Evolutionary conservation across 53 echinoderm and acorn worm species (phyloP).

Genomic region (Glandiceps talaboti): DNA sequence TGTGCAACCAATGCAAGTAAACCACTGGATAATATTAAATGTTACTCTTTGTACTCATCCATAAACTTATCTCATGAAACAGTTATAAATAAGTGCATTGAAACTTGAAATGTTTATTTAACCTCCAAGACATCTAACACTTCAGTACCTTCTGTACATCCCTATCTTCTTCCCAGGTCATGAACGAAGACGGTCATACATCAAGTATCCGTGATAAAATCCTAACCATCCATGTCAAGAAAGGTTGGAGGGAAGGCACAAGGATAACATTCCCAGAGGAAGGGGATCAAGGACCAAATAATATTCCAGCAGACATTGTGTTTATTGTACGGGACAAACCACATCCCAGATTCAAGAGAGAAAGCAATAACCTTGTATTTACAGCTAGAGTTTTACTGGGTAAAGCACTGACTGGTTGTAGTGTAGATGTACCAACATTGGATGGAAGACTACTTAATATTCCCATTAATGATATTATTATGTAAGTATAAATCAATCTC

Average conservation of each 20-base stretch:
- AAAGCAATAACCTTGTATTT: constrained; percentile 77
- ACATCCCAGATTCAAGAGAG: constrained; percentile 74
- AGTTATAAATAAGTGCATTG: too few species aligned
- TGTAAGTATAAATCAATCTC: too few species aligned
- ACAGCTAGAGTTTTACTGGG: constrained; percentile 79
- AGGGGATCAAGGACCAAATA: constrained; percentile 97
- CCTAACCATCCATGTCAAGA: constrained; percentile 86
- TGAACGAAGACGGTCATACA: constrained; percentile 99
- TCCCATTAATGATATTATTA: constrained; percentile 94
- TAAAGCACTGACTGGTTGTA: constrained; percentile 94
- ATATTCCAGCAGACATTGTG: constrained; percentile 92
- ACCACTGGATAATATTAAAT: too few species aligned
- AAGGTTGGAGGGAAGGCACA: constrained; percentile 90
- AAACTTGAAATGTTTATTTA: too few species aligned
- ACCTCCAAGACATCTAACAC: too few species aligned
- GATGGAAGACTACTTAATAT: constrained; percentile 86
- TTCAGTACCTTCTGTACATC: not conserved
- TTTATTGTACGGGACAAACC: constrained; percentile 92
- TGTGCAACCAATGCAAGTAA: too few species aligned
- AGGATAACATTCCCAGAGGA: constrained; percentile 96
- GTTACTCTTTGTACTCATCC: too few species aligned
- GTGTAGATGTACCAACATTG: constrained; percentile 85
- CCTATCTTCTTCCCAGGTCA: constrained; percentile 35
- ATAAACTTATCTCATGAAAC: too few species aligned
- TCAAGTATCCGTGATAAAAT: constrained; percentile 96